Base-by-base conservation (phyloP, 1,140 invertebrate genomes). In the Galleria mellonella region DNA sequence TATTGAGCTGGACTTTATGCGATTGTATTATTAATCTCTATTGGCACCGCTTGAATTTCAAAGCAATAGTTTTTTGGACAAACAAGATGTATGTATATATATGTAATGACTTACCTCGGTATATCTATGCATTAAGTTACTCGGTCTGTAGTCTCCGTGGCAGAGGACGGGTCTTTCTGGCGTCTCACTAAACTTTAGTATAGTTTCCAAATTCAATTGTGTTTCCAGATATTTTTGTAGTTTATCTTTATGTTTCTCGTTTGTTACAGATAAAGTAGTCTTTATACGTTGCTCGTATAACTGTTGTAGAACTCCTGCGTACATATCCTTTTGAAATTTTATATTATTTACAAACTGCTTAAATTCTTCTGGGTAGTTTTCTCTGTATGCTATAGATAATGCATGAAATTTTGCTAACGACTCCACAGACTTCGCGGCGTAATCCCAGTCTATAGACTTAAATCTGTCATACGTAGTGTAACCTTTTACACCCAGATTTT, bases 101-200 rank as follows among this genome's bases (percentile, higher is more conserved):
- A n/a, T n/a, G n/a, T n/a, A n/a, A n/a, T n/a, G n/a, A 13, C 38
- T 29, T 15, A 52, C 43, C 39, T 50, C 27, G 36, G 33, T 14
- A 9, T 42, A 28, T 36, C 70, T 66, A 28, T 67, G 60, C 56
- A 76, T 50, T 23, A 73, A 37, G 33, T 76, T 76, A 23, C 43
- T 51, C 0, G 62, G 52, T 5, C 72, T 57, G 42, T 52, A 78
- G 46, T 75, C 72, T 0, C 67, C 69, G 13, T 77, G 73, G 5
- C 30, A 38, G 4, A 79, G 39, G 0, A 67, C 46, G 1, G 35
- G 41, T 1, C 54, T 33, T 0, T 62, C 47, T 10, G 45, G 45
- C 14, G 48, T 54, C 13, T 56, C 47, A 2, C 0, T 9, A 42
- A 36, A n/a, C 11, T 37, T 11, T 37, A 32, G 30, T 8, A 8